These are phyloP conservation scores for Nomia melanderi DNA, from an alignment of 1,140 invertebrate genomes.

Conservation along the genomic window DNA sequence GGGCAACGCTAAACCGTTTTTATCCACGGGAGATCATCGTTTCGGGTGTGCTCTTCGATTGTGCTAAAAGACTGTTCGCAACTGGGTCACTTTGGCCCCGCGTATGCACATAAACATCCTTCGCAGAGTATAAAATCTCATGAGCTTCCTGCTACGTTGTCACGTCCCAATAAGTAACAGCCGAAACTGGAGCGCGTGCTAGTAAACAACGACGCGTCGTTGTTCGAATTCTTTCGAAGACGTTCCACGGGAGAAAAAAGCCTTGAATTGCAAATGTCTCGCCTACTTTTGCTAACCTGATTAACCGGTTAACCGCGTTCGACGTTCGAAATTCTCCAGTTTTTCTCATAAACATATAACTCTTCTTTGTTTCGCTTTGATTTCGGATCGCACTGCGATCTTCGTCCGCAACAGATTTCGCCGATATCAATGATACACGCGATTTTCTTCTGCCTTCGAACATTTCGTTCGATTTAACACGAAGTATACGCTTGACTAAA, in stretches of 20 bases:
- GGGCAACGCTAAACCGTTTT: constrained; percentile 19
- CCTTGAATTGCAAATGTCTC: neutral
- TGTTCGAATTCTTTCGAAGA: neutral
- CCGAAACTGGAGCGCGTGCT: constrained; percentile 21
- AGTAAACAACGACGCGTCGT: constrained; percentile 10
- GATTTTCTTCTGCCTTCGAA: too few relatives aligned
- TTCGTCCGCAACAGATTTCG: too few relatives aligned
- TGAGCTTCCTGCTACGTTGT: constrained; percentile 40
- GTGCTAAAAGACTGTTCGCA: constrained; percentile 30
- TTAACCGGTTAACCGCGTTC: neutral
- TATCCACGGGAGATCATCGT: constrained; percentile 32
- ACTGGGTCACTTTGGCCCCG: constrained; percentile 27
- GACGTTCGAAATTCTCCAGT: neutral
- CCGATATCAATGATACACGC: too few relatives aligned
- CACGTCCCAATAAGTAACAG: constrained; percentile 31
- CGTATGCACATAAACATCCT: constrained; percentile 38
- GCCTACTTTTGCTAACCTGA: neutral
- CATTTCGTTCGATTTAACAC: too few relatives aligned
- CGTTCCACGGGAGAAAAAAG: neutral
- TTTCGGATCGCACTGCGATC: too few relatives aligned
- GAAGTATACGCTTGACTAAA: too few relatives aligned
- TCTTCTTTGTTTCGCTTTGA: too few relatives aligned
- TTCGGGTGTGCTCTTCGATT: constrained; percentile 13
- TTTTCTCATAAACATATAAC: too few relatives aligned
- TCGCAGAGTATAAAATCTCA: constrained; percentile 35